Evolutionary conservation across 1,140 invertebrate genomes (phyloP).

Genomic region (Yoshiicerus persimilis): DNA sequence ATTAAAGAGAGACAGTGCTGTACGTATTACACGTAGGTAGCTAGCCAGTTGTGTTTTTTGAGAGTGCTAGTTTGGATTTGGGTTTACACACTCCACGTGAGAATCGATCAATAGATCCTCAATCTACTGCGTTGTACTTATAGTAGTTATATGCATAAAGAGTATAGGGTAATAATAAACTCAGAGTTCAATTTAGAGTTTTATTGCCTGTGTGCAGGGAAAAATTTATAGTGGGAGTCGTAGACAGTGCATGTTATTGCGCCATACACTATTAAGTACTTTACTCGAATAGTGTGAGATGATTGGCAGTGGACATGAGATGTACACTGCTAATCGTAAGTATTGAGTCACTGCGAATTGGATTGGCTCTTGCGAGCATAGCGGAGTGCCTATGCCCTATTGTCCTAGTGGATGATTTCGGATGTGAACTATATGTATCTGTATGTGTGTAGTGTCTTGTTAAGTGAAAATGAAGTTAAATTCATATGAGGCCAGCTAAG

Average conservation of each 20-base stretch:
- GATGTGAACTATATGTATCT: not conserved
- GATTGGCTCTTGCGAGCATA: not conserved
- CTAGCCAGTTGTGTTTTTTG: not conserved
- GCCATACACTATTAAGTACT: slow-evolving; percentile 22
- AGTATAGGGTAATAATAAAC: not conserved
- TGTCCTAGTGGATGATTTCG: not conserved
- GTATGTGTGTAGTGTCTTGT: not conserved
- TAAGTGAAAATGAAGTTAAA: slow-evolving; percentile 12
- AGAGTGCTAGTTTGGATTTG: slow-evolving; percentile 2
- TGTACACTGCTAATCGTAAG: slow-evolving; percentile 9
- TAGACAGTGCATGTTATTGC: slow-evolving; percentile 16
- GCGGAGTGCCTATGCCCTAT: no score
- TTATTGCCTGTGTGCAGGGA: not conserved
- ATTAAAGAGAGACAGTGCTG: not conserved
- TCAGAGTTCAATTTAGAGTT: slow-evolving; percentile 12
- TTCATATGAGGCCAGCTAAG: not conserved
- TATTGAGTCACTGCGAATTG: slow-evolving; percentile 3
- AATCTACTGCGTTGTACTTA: not conserved
- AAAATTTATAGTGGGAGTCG: slow-evolving; percentile 19
- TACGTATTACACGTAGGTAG: not conserved
- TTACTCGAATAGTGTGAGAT: slow-evolving; percentile 13
- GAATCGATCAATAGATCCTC: slow-evolving; percentile 15
- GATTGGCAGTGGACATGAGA: slow-evolving; percentile 14
- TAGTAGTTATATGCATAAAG: not conserved
- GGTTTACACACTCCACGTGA: not conserved